Conservation (phyloP, 92 coral and sea anemone genomes). For the Parazoanthus swiftii region DNA sequence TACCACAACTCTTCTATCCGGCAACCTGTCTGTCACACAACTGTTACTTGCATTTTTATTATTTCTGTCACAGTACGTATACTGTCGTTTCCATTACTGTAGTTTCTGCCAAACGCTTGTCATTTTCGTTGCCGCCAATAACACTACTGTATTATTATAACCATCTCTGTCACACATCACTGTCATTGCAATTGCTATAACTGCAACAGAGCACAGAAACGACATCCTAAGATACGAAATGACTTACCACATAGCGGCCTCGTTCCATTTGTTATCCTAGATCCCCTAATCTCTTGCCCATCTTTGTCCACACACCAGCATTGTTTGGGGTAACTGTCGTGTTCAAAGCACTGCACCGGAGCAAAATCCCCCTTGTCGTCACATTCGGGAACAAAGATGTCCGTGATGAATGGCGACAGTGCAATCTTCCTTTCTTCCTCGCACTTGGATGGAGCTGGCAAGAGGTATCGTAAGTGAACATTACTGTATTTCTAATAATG, state of each 20-base stretch:
- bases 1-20: neutral
- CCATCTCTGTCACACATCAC: neutral
- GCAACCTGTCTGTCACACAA: too few species aligned
- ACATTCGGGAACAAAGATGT: constrained; percentile 84
- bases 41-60: too few species aligned
- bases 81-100: too few species aligned
- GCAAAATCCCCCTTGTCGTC: constrained; percentile 67
- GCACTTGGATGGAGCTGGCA: constrained; percentile 67
- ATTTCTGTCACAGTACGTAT: neutral
- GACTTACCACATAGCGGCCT: constrained; percentile 69
- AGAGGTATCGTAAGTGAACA: neutral
- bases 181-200: neutral
- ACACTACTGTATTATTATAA: too few species aligned
- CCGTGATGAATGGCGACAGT: constrained; percentile 63
- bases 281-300: constrained; percentile 84
- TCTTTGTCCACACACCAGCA: constrained; percentile 95
- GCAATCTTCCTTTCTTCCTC: constrained; percentile 82
- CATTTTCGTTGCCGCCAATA: neutral
- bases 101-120: neutral
- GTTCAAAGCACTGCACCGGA: constrained; percentile 89
- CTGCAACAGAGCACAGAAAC: neutral
- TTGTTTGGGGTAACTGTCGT: constrained; percentile 72
- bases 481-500: too few species aligned
- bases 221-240: neutral
- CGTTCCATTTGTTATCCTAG: constrained; percentile 64